Base-by-base conservation (phyloP, 2,797 vertebrate species). In the Pipistrellus pipistrellus region DNA sequence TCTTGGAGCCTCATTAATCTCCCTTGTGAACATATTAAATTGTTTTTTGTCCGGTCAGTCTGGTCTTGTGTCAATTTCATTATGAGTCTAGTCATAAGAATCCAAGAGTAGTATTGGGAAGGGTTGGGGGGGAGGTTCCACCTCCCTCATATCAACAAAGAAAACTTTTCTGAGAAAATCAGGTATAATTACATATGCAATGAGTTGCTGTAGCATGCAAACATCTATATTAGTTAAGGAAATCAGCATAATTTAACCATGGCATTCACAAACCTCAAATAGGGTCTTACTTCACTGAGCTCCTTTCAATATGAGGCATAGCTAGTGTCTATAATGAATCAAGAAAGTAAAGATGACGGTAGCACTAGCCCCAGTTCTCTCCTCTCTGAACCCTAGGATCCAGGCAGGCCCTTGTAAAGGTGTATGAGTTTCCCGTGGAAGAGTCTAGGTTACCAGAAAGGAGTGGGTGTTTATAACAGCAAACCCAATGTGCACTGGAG, bases 111-210 rank as follows among this genome's bases (percentile, higher is more conserved):
- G 3, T 46, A 8, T 32, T 7, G 7, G 12, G 41, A 80, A 3
- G 10, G 3, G 9, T n/a, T 4, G 11, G 11, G 57, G 57, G 3
- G 11, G 27, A 23, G n/a, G 32, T 82, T 66, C 13, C 15, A 32
- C 41, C 20, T 15, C 30, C 59, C 7, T 1, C 27, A 46, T 30
- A 62, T 44, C 18, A 46, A 87, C 9, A 38, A 46, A n/a, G 9
- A 78, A 72, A 62, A 69, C 8, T 53, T 78, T 88, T 69, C 30
- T 89, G n/a, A 93, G 62, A 59, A 87, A 77, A n/a, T 72, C 32
- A 21, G 10, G 4, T 20, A 81, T 20, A 72, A 53, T 15, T 8
- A 83, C 88, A 62, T 76, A 10, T 41, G 6, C 72, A 30, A 73
- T 80, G 27, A 44, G 21, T 48, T 81, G 5, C 1, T 59, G 25